Conservation (phyloP, 2,113 vertebrate species). For the Labeo catla region DNA sequence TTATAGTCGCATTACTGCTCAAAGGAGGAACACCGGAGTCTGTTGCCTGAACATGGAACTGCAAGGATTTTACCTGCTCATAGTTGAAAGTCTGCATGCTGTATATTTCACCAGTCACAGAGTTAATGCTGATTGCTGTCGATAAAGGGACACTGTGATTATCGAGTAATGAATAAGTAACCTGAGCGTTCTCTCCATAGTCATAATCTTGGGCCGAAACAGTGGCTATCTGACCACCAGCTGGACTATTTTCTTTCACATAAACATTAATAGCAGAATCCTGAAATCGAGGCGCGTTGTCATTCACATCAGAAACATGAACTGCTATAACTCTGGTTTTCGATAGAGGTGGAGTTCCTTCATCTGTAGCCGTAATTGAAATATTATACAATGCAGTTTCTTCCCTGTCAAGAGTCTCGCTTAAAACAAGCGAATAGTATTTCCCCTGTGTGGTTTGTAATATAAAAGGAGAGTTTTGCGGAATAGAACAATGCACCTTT, state of each 20-base stretch:
- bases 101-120: constrained; percentile 64
- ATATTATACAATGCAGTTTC: constrained; percentile 44
- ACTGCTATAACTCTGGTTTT: constrained; percentile 49
- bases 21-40: constrained; percentile 45
- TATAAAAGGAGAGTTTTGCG: constrained; percentile 6
- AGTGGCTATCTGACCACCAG: constrained; percentile 26
- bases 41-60: constrained; percentile 44
- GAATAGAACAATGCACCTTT: constrained; percentile 27
- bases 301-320: constrained; percentile 57
- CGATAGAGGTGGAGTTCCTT: constrained; percentile 51
- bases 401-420: constrained; percentile 51
- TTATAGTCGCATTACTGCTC: constrained; percentile 53
- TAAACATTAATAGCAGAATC: constrained; percentile 35
- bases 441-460: constrained; percentile 48
- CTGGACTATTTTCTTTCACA: constrained; percentile 52
- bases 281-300: constrained; percentile 51
- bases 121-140: constrained; percentile 74
- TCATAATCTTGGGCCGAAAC: constrained; percentile 47
- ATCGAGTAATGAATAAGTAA: constrained; percentile 68
- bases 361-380: constrained; percentile 53
- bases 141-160: constrained; percentile 51
- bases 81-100: constrained; percentile 66
- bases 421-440: constrained; percentile 53
- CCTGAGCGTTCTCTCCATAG: constrained; percentile 56
- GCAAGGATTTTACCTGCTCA: constrained; percentile 58